These are phyloP conservation scores for Micrastur ruficollis DNA, from an alignment of 2,797 vertebrate genomes.

Conservation along the genomic window DNA sequence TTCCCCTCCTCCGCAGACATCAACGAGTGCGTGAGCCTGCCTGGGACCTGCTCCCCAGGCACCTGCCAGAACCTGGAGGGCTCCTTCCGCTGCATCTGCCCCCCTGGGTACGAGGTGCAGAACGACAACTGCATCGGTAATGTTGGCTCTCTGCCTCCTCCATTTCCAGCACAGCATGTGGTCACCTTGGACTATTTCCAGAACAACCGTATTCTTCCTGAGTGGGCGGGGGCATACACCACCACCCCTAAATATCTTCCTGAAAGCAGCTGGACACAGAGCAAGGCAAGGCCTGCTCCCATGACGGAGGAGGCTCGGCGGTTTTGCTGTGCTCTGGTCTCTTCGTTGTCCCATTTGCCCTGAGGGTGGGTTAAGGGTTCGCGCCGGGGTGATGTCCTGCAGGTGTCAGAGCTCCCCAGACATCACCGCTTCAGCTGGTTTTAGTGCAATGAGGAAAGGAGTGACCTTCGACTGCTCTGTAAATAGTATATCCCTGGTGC, in stretches of 20 bases:
- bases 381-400: not conserved
- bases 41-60: constrained; percentile 89
- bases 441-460: not conserved
- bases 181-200: not conserved
- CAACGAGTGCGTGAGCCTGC: constrained; percentile 87
- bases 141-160: not conserved
- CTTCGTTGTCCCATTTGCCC: not conserved
- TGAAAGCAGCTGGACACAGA: not conserved
- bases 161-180: not conserved
- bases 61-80: constrained; percentile 94
- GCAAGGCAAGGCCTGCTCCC: not conserved
- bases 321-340: not conserved
- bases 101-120: constrained; percentile 88
- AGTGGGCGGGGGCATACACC: not conserved
- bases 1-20: constrained; percentile 74
- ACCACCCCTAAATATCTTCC: not conserved
- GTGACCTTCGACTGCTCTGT: not conserved
- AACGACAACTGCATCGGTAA: constrained; percentile 91
- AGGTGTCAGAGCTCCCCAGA: not conserved
- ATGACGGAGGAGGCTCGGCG: fast-evolving
- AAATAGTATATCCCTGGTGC: not conserved
- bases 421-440: not conserved
- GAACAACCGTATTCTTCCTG: not conserved
- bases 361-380: not conserved
- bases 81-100: constrained; percentile 93